phyloP scores from a whole-genome alignment of 2,888 invertebrate genomes.

The Anthophora plumipes region DNA sequence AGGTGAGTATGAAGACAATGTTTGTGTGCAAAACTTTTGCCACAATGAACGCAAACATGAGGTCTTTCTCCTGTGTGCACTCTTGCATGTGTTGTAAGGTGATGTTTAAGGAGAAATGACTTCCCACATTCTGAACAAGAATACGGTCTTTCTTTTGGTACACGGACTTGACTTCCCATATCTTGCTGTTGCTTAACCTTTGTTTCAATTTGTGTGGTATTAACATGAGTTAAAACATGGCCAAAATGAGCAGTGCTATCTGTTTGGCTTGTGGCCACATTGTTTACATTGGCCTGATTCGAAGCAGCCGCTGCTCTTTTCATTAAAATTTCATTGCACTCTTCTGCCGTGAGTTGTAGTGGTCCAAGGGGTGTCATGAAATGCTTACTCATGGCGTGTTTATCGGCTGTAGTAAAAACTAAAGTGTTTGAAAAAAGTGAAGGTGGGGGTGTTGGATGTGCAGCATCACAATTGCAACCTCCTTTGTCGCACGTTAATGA shows the following conservation, averaged over 20 bases:
- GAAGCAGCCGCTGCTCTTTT: slow-evolving; percentile 90
- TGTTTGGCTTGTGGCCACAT: slow-evolving; percentile 80
- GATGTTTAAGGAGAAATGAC: slow-evolving; percentile 93
- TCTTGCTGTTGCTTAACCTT: slow-evolving; percentile 88
- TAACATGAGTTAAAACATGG: slow-evolving; percentile 82
- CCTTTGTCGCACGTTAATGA: slow-evolving; percentile 82
- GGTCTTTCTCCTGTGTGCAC: slow-evolving; percentile 93
- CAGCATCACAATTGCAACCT: slow-evolving; percentile 83
- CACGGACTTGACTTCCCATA: slow-evolving; percentile 86
- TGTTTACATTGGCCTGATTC: slow-evolving; percentile 80
- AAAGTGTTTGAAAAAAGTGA: slow-evolving; percentile 83
- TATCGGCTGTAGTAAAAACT: slow-evolving; percentile 83
- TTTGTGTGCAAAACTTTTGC: slow-evolving; percentile 93
- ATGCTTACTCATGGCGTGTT: slow-evolving; percentile 86
- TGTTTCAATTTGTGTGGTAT: slow-evolving; percentile 85
- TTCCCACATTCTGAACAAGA: slow-evolving; percentile 94
- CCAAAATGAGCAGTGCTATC: slow-evolving; percentile 81
- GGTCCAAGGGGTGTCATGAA: slow-evolving; percentile 91
- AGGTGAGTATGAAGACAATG: slow-evolving; percentile 94
- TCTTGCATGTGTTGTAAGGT: slow-evolving; percentile 92
- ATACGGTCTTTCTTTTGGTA: slow-evolving; percentile 90
- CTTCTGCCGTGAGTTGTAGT: slow-evolving; percentile 90
- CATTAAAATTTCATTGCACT: slow-evolving; percentile 92
- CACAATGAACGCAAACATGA: slow-evolving; percentile 92
- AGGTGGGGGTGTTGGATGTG: slow-evolving; percentile 81